Base-by-base conservation (phyloP, 2,797 vertebrate species). In the Urophycis tenuis region DNA sequence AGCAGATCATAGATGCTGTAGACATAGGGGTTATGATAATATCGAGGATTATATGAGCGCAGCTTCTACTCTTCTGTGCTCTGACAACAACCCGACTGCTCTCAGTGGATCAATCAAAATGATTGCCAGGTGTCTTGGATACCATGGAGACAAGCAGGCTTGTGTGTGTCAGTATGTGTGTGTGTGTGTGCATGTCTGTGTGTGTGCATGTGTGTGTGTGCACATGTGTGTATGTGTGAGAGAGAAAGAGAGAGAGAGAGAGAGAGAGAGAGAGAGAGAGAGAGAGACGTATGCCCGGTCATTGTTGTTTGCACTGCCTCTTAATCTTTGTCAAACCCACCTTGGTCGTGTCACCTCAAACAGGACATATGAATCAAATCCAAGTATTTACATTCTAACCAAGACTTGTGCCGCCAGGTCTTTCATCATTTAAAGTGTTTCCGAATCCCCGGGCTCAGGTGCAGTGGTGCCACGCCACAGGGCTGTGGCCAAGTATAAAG, bases 41-140 rank as follows among this genome's bases (percentile, higher is more conserved):
- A 60, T 25, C 22, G 22, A 60, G 53, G 53, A 25, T 10, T 25
- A n/a, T n/a, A 60, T n/a, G 10, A 60, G 53, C 0, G 53, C n/a
- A 60, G 53, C 53, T 60, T 60, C 22, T n/a, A 60, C 19, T n/a
- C 10, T 49, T 49, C n/a, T n/a, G 19, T 49, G 45, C 45, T 49
- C 45, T 49, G 53, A 60, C n/a, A 14, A 60, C 14, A 60, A 36
- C 11, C 5, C 1, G 0, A 75, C 71, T 73, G 30, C 71, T 60
- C 30, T 34, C 45, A 29, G 15, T 45, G n/a, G 19, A 75, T 76
- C 78, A 22, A 72, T 78, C 78, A 76, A 19, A 0, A 32, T 32
- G 82, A 81, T 49, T 45, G 81, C 79, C 79, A 67, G 70, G 72
- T 29, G 75, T 49, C 76, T 77, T 41, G 31, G 76, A 39, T 39